Evolutionary conservation across 2,113 vertebrate species (phyloP), one percentile per base, ranked within the genome.

Genomic region (Clarias batrachus): DNA sequence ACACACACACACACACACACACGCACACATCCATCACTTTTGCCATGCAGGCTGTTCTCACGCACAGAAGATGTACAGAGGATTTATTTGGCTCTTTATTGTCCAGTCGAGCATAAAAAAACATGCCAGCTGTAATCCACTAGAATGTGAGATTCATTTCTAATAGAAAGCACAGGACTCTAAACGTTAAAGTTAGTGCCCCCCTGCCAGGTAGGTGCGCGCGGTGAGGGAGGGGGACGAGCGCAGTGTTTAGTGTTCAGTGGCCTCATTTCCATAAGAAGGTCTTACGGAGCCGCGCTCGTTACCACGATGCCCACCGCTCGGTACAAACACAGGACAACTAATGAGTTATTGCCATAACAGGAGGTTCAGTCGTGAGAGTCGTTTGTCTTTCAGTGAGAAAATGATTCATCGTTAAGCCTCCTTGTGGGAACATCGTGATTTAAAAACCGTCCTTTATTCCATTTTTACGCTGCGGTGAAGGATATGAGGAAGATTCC

Each of bases 71-170:
- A 85, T 62, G 14, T 78, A 77, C 74, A 80, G 23, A 17, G 74
- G 62, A 52, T 85, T 85, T 84, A 62, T 41, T 48, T n/a, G 54
- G 6, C 62, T 80, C 48, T 68, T 90, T 82, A 79, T 88, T 71
- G 37, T 85, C 88, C 86, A 87, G 85, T 80, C 83, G 86, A 87
- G 81, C 85, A 63, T 85, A 86, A 90, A 79, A 48, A 80, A 65
- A 59, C 56, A 59, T 80, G 76, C 37, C 25, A 37, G 16, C 57
- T 74, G 33, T 79, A 66, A 68, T 56, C 60, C 71, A 6, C 27
- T 57, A 56, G 62, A 56, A 52, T 4, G 27, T 23, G 13, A 33
- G 74, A 23, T 76, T 17, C 71, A 65, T 78, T 65, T 85, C n/a
- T 77, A 77, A 60, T 63, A 74, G 48, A 48, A 48, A 48, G 37